These are phyloP conservation scores for Cynopterus brachyotis DNA, from an alignment of 2,113 vertebrate genomes.

Conservation along the genomic window DNA sequence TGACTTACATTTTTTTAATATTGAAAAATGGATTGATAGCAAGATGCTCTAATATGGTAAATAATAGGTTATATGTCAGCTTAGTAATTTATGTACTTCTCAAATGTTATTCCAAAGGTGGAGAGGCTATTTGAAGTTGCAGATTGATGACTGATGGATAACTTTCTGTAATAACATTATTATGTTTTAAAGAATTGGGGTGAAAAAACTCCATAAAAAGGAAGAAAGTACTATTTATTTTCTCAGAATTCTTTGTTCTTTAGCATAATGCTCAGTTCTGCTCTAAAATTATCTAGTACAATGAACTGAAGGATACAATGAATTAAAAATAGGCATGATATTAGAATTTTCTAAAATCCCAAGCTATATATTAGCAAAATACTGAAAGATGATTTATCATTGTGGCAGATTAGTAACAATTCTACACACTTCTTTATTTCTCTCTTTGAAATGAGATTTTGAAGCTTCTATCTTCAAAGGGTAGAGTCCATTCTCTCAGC, in stretches of 20 bases:
- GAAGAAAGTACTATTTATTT: background rate
- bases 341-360: background rate
- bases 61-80: background rate
- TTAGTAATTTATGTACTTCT: constrained; percentile 39
- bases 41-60: background rate
- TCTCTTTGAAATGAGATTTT: background rate
- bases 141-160: constrained; percentile 55
- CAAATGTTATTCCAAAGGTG: constrained; percentile 46
- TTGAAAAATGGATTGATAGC: background rate
- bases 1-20: background rate
- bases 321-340: background rate
- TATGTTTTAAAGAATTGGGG: constrained; percentile 20
- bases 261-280: background rate
- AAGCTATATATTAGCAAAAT: background rate
- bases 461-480: background rate
- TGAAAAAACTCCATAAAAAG: constrained; percentile 7
- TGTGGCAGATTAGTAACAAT: background rate
- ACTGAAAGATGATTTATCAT: background rate
- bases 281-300: background rate
- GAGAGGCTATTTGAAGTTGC: constrained; percentile 37
- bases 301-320: background rate
- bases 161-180: constrained; percentile 28
- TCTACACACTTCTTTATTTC: background rate
- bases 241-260: background rate
- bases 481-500: rapidly evolving